Conservation (phyloP, 2,888 invertebrate species). For the Tineola bisselliella region DNA sequence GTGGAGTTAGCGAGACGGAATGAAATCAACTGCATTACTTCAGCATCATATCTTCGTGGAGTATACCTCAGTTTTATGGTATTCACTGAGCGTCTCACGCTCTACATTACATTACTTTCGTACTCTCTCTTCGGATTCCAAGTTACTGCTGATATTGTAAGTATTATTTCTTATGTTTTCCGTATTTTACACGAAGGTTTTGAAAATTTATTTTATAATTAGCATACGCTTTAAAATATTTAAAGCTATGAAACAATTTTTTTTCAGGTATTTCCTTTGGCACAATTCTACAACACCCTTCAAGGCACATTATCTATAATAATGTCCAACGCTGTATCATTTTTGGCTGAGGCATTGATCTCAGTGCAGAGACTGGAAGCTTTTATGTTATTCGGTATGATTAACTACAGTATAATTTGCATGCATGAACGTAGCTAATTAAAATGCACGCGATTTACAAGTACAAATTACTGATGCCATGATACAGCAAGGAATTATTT, state of each 20-base stretch:
- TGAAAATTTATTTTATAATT: background rate
- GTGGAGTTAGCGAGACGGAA: slow-evolving; percentile 79
- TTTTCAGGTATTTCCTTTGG: slow-evolving; percentile 69
- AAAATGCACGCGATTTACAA: slow-evolving; percentile 20
- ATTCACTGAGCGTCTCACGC: slow-evolving; percentile 85
- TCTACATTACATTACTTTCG: slow-evolving; percentile 82
- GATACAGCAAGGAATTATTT: background rate
- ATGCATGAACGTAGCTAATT: slow-evolving; percentile 21
- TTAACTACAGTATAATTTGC: slow-evolving; percentile 14
- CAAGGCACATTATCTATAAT: slow-evolving; percentile 70
- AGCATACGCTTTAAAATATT: background rate
- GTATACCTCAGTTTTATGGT: slow-evolving; percentile 78
- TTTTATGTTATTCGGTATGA: slow-evolving; percentile 65
- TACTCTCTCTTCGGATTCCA: slow-evolving; percentile 76
- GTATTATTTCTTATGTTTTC: slow-evolving; percentile 21
- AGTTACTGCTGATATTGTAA: slow-evolving; percentile 66
- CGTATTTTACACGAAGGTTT: background rate
- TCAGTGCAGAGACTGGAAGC: slow-evolving; percentile 70
- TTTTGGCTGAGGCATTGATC: slow-evolving; percentile 69
- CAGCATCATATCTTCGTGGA: slow-evolving; percentile 73
- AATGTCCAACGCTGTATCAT: slow-evolving; percentile 68
- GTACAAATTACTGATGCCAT: too few relatives aligned
- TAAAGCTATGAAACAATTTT: background rate
- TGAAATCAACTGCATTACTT: slow-evolving; percentile 70
- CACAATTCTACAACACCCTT: slow-evolving; percentile 72